phyloP scores from a whole-genome alignment of 2,888 invertebrate genomes.

The Lasius platythorax region DNA sequence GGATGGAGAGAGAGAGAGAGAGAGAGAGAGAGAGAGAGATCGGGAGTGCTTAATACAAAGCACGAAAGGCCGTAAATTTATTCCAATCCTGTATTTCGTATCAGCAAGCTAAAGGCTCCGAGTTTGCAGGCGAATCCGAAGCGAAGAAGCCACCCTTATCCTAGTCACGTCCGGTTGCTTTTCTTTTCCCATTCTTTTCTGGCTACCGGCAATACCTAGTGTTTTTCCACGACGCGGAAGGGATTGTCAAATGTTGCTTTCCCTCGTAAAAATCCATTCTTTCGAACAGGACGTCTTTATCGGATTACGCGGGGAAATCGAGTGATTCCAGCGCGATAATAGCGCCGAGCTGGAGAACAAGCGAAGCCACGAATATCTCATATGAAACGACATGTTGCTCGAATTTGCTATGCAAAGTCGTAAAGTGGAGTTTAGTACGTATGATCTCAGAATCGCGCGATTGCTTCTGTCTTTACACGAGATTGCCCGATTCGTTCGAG shows the following conservation, averaged over 20 bases:
- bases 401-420: slow-evolving; percentile 14
- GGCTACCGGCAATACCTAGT: slow-evolving; percentile 1
- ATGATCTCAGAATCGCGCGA: not conserved
- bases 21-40: slow-evolving; percentile 58
- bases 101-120: slow-evolving; percentile 67
- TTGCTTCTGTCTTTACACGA: not conserved
- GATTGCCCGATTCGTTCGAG: not conserved
- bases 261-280: slow-evolving; percentile 50
- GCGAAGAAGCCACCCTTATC: slow-evolving; percentile 76
- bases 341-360: not conserved
- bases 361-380: not conserved
- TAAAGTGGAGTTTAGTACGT: slow-evolving; percentile 11
- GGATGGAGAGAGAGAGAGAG: slow-evolving; percentile 42
- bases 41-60: slow-evolving; percentile 75
- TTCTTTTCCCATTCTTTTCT: slow-evolving; percentile 72
- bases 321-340: slow-evolving; percentile 33
- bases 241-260: slow-evolving; percentile 46
- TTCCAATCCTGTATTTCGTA: slow-evolving; percentile 78
- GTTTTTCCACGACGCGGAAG: slow-evolving; percentile 22
- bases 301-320: slow-evolving; percentile 38
- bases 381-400: slow-evolving; percentile 4
- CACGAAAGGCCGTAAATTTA: slow-evolving; percentile 78
- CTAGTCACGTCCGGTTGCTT: slow-evolving; percentile 80
- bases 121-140: slow-evolving; percentile 66
- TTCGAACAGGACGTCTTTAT: slow-evolving; percentile 32